Conservation (phyloP, 1,140 invertebrate species). For the Heliconius hermathena region DNA sequence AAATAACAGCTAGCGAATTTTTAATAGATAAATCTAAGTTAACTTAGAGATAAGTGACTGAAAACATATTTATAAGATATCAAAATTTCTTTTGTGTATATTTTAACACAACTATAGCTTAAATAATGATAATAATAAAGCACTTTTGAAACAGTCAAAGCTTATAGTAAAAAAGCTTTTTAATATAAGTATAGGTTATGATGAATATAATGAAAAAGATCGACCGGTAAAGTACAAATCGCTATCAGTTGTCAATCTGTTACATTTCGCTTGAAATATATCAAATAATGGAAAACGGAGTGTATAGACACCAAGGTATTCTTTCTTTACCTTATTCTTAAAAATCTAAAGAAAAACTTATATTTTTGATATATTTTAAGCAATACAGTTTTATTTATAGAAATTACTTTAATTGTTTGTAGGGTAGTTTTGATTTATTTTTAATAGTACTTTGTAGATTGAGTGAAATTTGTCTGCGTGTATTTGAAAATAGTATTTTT, state of each 20-base stretch:
- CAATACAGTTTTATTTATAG: neutral
- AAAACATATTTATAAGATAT: neutral
- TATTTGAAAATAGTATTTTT: neutral
- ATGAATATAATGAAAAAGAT: neutral
- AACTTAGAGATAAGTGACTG: neutral
- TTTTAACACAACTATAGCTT: neutral
- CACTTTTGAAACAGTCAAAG: neutral
- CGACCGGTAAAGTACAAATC: conserved; percentile 9
- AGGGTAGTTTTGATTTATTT: neutral
- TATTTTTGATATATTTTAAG: neutral
- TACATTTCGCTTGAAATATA: neutral
- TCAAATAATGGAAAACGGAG: neutral
- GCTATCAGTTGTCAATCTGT: neutral
- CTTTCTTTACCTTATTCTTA: neutral
- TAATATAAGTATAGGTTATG: conserved; percentile 3
- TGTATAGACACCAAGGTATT: neutral
- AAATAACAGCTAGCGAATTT: neutral
- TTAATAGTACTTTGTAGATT: neutral
- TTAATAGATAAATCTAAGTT: neutral
- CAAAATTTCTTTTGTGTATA: neutral
- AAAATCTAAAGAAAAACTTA: neutral
- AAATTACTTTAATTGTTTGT: neutral
- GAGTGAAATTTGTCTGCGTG: neutral
- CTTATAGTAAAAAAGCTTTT: neutral
- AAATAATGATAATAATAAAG: neutral